phyloP scores from a whole-genome alignment of 2,888 invertebrate species.

The Chymomyza amoena region DNA sequence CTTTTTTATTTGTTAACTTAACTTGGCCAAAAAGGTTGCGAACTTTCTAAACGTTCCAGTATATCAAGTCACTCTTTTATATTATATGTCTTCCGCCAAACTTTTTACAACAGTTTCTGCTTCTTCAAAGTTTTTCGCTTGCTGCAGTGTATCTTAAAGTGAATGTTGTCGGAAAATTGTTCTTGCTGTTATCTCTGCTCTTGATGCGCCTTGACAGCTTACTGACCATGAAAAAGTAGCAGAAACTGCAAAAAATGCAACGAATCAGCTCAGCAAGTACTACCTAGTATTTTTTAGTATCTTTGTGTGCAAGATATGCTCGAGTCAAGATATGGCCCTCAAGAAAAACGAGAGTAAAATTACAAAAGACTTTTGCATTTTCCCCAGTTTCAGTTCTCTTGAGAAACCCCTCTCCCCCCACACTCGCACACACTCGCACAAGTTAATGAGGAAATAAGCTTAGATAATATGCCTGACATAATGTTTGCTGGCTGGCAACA shows the following conservation, averaged over 20 bases:
- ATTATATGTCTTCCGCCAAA: too few species aligned
- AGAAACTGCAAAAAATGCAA: slow-evolving; percentile 22
- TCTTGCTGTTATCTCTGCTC: neutral
- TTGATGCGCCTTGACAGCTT: slow-evolving; percentile 10
- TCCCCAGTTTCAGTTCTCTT: neutral
- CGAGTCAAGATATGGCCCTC: slow-evolving; percentile 4
- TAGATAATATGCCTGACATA: slow-evolving; percentile 64
- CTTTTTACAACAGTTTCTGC: too few species aligned
- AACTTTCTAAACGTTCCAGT: too few species aligned
- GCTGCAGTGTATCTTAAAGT: slow-evolving; percentile 13
- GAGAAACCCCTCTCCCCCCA: neutral
- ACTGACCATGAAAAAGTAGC: slow-evolving; percentile 64
- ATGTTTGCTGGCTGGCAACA: slow-evolving; percentile 29
- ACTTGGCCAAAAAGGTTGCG: too few species aligned
- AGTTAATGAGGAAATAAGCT: slow-evolving; percentile 71
- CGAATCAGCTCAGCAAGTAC: neutral
- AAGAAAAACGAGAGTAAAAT: slow-evolving; percentile 47
- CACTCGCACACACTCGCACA: slow-evolving; percentile 9
- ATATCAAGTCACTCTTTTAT: too few species aligned
- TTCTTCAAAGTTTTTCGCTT: neutral
- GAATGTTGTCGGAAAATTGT: slow-evolving; percentile 46
- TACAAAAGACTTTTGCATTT: slow-evolving; percentile 52
- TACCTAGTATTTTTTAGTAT: slow-evolving; percentile 1
- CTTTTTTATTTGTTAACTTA: too few species aligned
- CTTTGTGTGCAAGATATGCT: neutral